Evolutionary conservation across 2,888 invertebrate species (phyloP), one percentile per base, ranked within the genome.

Genomic region (Scrobipalpa costella): DNA sequence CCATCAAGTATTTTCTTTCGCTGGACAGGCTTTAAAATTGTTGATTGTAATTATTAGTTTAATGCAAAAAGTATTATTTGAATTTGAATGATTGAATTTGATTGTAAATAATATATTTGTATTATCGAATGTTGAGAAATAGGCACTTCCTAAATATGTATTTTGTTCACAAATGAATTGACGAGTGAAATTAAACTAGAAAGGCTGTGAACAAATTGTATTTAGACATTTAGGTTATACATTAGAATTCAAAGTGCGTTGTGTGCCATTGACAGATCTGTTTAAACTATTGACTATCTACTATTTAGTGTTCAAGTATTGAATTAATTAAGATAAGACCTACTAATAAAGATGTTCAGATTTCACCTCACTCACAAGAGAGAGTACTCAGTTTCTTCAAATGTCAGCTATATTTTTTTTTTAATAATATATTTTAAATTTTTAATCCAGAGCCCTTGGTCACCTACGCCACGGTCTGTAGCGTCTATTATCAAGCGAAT

Each of bases 191-290:
- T 71, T 57, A 71, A 75, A 73, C 67, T 72, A 74, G 67, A 72
- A 75, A 73, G 83, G 85, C 87, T 88, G 88, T 86, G 85, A 85
- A 83, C 82, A 82, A 78, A 75, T 76, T 77, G 67, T 76, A 72
- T 70, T 69, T 68, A 67, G 66, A 61, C 49, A 19, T 69, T 71
- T 71, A 59, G 55, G 34, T 64, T 69, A 70, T 69, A 71, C 64
- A 68, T 71, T 69, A 71, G 64, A 68, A 68, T 72, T 73, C 66
- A 63, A 66, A 71, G 68, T 71, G n/a, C n/a, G 69, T 69, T 65
- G 68, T 69, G 74, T 77, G 79, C 79, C 84, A 85, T 85, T 76
- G 44, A 69, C 70, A 78, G 76, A 81, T 79, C 79, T 80, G 74
- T 72, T 66, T 70, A 65, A 67, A 63, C 52, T 67, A 49, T 62